phyloP scores from a whole-genome alignment of 2,888 invertebrate species.

The Tenthredo distinguenda region DNA sequence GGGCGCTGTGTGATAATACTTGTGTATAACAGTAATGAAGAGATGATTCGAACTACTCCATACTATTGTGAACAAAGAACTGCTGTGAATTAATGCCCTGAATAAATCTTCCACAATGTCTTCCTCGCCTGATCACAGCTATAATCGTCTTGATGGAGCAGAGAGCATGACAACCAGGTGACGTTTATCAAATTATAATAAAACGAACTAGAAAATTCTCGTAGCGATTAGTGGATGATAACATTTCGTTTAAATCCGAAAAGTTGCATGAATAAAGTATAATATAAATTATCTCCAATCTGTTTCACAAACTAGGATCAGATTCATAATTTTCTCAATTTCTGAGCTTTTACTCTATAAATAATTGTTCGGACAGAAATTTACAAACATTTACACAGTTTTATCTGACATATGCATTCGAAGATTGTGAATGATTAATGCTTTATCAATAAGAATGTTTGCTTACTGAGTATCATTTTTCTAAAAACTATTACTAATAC shows the following conservation, averaged over 20 bases:
- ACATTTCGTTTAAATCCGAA: neutral
- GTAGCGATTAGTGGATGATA: neutral
- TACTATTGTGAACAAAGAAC: conserved; percentile 35
- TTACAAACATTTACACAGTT: neutral
- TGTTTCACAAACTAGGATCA: neutral
- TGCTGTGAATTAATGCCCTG: conserved; percentile 3
- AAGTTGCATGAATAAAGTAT: neutral
- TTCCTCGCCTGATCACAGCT: conserved; percentile 53
- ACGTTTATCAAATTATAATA: neutral
- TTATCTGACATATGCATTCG: neutral
- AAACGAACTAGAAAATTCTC: neutral
- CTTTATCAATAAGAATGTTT: neutral
- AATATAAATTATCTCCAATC: neutral
- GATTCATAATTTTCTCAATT: neutral
- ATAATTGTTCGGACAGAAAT: neutral
- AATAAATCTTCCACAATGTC: conserved; percentile 46
- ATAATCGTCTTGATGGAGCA: conserved; percentile 52
- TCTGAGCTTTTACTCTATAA: neutral
- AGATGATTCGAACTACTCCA: conserved; percentile 18
- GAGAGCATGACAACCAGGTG: conserved; percentile 52
- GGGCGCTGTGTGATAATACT: neutral
- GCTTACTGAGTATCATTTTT: neutral
- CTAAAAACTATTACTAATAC: neutral
- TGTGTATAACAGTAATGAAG: conserved; percentile 31
- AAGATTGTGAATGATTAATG: conserved; percentile 1